These are phyloP conservation scores for Panthera uncia DNA, from an alignment of 2,113 vertebrate genomes.

Conservation along the genomic window DNA sequence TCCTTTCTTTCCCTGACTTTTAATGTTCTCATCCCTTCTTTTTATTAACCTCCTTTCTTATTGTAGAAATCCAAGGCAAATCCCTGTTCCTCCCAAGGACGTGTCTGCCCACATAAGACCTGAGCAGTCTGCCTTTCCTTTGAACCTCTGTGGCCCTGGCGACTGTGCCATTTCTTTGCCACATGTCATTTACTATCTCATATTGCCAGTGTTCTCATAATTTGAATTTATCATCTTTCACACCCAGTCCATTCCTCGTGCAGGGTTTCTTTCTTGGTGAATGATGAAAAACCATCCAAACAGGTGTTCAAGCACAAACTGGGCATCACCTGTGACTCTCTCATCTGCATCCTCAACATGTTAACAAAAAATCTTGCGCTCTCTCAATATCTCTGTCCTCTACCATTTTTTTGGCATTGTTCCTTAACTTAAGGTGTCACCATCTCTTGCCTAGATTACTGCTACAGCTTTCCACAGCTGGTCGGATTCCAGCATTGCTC, in stretches of 20 bases:
- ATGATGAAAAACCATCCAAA: not conserved
- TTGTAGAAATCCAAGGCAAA: not conserved
- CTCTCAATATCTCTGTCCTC: not conserved
- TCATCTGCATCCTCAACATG: not conserved
- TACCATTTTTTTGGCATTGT: not conserved
- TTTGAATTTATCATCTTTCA: not conserved
- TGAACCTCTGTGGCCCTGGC: rapidly evolving
- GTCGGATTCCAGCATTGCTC: not conserved
- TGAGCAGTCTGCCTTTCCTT: not conserved
- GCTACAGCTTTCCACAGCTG: not conserved
- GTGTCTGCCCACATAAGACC: not conserved
- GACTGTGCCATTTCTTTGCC: not conserved
- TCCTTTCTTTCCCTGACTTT: not conserved
- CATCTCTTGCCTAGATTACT: not conserved
- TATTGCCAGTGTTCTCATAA: not conserved
- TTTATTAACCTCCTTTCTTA: not conserved
- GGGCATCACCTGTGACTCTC: not conserved
- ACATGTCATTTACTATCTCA: not conserved
- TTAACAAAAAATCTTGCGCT: not conserved
- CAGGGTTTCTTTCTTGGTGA: not conserved
- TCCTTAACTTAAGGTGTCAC: not conserved
- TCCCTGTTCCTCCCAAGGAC: not conserved
- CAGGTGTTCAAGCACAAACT: not conserved
- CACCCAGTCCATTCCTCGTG: not conserved
- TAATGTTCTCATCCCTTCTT: not conserved